Base-by-base conservation (phyloP, 2,888 invertebrate genomes). In the Nomada fabriciana region DNA sequence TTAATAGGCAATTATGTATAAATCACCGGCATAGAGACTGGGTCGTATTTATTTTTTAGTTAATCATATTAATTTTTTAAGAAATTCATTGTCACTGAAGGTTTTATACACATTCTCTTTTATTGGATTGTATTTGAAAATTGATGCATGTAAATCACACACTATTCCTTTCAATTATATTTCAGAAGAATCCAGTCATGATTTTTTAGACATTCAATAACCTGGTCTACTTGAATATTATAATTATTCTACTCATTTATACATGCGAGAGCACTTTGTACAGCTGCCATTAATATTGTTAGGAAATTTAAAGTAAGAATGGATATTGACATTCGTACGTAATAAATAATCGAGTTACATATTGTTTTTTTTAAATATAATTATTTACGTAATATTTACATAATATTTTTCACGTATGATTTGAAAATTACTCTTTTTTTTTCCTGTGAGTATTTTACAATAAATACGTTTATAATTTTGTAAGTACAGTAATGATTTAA, bases 1-100 rank as follows among this genome's bases (percentile, higher is more conserved):
- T 89, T 70, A 80, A 83, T 87, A 89, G 72, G 69, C 75, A 80
- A 83, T 86, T 88, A 86, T 75, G 75, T 84, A 90, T 84, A 83
- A 91, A 91, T 89, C 90, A 90, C 90, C 92, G 83, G 82, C 77
- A 76, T 89, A 86, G 89, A 91, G 89, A 91, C 91, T 90, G 91
- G 91, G 86, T 85, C 52, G 76, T 76, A 65, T 84, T 84, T 79
- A 63, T 71, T 68, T 64, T 76, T 72, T 53, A 52, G 52, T 73
- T 77, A 50, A 50, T 47, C 42, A 60, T 25, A 42, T 65, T 76
- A 68, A 57, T 69, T 65, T 64, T 29, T 68, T 60, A 63, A 63
- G 42, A 59, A 74, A 50, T 63, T 29, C 59, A 42, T 36, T 64
- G 59, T 55, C 43, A 65, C 60, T 72, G 36, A 59, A 71, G 42